Percentiles rank a stretch among this genome's conserved stretches.
These are phyloP conservation scores for Oreotrochilus melanogaster DNA, from an alignment of 2,113 vertebrate species.

Conservation along the genomic window DNA sequence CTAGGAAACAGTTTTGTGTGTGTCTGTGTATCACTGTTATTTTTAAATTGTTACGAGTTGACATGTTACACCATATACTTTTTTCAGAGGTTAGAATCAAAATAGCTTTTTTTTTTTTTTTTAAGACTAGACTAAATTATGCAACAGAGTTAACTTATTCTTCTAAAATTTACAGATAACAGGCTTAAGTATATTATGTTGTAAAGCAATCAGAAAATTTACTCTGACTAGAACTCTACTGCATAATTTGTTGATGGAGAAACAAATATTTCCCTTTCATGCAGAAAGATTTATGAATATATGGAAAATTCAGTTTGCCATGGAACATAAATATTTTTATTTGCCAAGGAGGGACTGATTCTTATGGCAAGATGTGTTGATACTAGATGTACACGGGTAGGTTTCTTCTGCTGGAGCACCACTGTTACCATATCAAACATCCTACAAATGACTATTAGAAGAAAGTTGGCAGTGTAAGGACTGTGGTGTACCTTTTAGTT, in stretches of 20 bases:
- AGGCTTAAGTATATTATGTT: neutral
- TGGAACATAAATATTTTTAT: neutral
- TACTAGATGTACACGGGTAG: neutral
- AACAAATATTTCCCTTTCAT: slow-evolving; percentile 83
- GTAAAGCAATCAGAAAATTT: neutral
- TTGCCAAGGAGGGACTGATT: neutral
- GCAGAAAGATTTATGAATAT: neutral
- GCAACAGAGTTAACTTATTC: neutral
- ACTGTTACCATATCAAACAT: neutral
- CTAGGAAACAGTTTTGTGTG: neutral
- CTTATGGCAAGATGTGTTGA: neutral
- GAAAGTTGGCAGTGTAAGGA: neutral
- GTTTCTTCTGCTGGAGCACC: neutral
- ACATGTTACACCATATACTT: neutral
- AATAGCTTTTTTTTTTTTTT: neutral
- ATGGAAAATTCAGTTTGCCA: neutral
- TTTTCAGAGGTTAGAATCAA: neutral
- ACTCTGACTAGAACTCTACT: neutral
- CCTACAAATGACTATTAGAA: slow-evolving; percentile 4
- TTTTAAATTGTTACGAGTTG: neutral
- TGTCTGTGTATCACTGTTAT: neutral
- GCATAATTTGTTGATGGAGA: slow-evolving; percentile 42
- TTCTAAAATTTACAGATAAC: neutral
- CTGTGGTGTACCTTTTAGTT: neutral
- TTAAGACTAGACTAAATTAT: neutral